Percentiles rank a stretch among this genome's conserved stretches.
These are phyloP conservation scores for Rhagonycha lutea DNA, from an alignment of 2,888 invertebrate species.

Conservation along the genomic window DNA sequence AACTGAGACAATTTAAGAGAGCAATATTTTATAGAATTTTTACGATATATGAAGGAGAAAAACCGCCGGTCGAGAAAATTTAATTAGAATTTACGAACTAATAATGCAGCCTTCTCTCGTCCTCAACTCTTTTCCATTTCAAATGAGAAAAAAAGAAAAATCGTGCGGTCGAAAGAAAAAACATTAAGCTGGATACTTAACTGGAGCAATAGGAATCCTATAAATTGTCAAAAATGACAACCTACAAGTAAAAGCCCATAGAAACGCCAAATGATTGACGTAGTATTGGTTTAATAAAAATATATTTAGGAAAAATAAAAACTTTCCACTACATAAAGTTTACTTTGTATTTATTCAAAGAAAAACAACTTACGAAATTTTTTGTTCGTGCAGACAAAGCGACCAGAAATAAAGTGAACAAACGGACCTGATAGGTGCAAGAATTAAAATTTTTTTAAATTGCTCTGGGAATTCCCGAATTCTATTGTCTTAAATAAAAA, in stretches of 20 bases:
- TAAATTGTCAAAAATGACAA: neutral
- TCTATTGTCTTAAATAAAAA: neutral
- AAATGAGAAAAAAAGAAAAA: neutral
- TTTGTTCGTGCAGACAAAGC: neutral
- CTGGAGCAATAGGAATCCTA: neutral
- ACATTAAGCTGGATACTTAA: neutral
- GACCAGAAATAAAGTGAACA: neutral
- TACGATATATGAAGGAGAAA: conserved; percentile 17
- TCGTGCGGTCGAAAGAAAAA: neutral
- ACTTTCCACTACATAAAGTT: neutral
- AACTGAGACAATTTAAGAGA: conserved; percentile 18
- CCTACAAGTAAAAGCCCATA: neutral
- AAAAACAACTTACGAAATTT: neutral
- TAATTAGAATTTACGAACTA: conserved; percentile 24
- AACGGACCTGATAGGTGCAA: neutral
- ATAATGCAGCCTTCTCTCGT: neutral
- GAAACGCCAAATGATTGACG: neutral
- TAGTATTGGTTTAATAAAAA: neutral
- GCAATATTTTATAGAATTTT: conserved; percentile 23
- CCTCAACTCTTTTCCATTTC: neutral
- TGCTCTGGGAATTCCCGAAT: neutral
- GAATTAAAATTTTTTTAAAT: neutral
- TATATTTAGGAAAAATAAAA: neutral
- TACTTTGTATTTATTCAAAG: neutral
- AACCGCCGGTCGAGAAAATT: conserved; percentile 9